A percentile compares a stretch with the other conserved stretches of the same genome.
These are phyloP conservation scores for Synodontis membranacea DNA, from an alignment of 2,113 vertebrate genomes.

Conservation along the genomic window DNA sequence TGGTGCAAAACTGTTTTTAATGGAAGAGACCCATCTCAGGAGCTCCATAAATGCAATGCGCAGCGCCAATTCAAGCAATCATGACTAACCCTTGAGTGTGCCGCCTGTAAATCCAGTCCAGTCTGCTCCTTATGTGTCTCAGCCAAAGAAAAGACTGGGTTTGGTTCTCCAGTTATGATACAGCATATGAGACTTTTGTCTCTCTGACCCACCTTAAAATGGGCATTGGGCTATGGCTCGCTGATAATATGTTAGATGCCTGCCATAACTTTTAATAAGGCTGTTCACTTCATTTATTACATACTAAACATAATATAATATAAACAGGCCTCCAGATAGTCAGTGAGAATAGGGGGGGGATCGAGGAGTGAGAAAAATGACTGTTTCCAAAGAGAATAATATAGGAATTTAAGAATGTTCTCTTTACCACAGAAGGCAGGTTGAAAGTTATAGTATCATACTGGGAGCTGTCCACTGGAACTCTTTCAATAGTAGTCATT, in stretches of 20 bases:
- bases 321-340: constrained; percentile 27
- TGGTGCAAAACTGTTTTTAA: constrained; percentile 66
- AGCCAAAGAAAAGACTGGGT: constrained; percentile 60
- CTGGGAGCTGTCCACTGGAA: background rate
- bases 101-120: constrained; percentile 68
- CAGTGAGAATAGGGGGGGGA: constrained; percentile 10
- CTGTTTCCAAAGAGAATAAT: constrained; percentile 14
- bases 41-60: constrained; percentile 53
- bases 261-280: constrained; percentile 26
- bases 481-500: constrained; percentile 10
- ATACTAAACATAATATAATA: constrained; percentile 30
- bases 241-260: constrained; percentile 1
- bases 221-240: constrained; percentile 1
- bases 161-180: constrained; percentile 30
- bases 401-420: constrained; percentile 32
- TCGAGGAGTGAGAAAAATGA: constrained; percentile 13
- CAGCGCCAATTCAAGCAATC: constrained; percentile 70
- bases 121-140: constrained; percentile 65
- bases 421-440: constrained; percentile 46
- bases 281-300: constrained; percentile 37
- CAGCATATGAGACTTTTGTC: constrained; percentile 29
- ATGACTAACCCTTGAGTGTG: constrained; percentile 65
- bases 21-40: constrained; percentile 58
- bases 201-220: constrained; percentile 31
- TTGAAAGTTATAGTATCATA: constrained; percentile 38